Evolutionary conservation across 2,113 vertebrate genomes (phyloP).

Genomic region (Lepus americanus): DNA sequence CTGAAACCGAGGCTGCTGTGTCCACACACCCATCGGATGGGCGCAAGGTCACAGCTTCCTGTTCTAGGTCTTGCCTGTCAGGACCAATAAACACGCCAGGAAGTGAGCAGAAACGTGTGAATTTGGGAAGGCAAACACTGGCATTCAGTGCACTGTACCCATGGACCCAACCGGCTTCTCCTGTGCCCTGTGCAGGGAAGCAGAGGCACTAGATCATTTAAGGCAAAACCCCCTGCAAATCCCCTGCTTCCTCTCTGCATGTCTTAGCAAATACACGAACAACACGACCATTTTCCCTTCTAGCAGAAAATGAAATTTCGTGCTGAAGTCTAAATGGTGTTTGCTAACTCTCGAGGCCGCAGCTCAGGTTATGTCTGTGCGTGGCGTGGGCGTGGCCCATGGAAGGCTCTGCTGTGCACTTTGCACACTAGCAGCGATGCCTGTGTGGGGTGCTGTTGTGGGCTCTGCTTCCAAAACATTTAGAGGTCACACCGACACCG

Average conservation of each 20-base stretch:
- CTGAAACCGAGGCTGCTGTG: conserved; percentile 59
- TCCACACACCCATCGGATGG: conserved; percentile 68
- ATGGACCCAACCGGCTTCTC: conserved; percentile 55
- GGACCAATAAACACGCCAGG: conserved; percentile 84
- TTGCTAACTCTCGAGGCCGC: not conserved
- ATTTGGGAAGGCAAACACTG: conserved; percentile 78
- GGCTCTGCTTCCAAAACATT: conserved; percentile 54
- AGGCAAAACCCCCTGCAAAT: not conserved
- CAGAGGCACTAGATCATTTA: conserved; percentile 69
- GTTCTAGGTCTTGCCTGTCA: conserved; percentile 61
- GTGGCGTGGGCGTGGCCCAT: not conserved
- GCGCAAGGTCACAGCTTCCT: conserved; percentile 68
- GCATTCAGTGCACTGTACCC: conserved; percentile 46
- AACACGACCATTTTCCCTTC: not conserved
- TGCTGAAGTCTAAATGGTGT: not conserved
- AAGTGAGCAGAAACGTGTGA: conserved; percentile 79
- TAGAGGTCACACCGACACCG: not conserved
- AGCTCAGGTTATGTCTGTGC: not conserved
- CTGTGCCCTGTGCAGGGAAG: conserved; percentile 69
- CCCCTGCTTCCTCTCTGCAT: not conserved
- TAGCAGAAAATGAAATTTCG: not conserved
- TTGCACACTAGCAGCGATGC: conserved; percentile 77
- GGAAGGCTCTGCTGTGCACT: conserved; percentile 73
- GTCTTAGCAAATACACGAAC: not conserved
- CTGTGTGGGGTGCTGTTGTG: conserved; percentile 73